These are phyloP conservation scores for Sinocyclocheilus anophthalmus DNA, from an alignment of 2,113 vertebrate genomes.

Conservation along the genomic window DNA sequence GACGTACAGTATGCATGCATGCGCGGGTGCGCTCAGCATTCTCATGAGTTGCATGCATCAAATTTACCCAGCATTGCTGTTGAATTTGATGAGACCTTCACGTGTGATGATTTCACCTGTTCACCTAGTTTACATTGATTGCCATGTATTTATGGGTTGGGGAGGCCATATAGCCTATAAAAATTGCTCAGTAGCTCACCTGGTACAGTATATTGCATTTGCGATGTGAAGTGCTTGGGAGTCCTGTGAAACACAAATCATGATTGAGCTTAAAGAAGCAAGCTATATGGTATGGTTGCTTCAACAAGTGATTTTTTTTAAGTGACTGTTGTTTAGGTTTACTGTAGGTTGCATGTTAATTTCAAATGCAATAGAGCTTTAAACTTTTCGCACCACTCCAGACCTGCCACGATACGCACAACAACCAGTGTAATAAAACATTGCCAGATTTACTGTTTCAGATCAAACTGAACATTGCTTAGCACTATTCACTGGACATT, in stretches of 20 bases:
- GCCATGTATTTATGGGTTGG: not conserved
- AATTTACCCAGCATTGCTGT: not conserved
- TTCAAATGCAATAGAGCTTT: too few relatives aligned
- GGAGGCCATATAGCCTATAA: not conserved
- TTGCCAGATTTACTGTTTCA: too few relatives aligned
- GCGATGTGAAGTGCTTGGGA: not conserved
- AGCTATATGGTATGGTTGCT: too few relatives aligned
- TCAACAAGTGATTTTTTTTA: too few relatives aligned
- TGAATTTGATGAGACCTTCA: not conserved
- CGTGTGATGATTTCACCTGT: not conserved
- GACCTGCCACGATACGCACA: too few relatives aligned
- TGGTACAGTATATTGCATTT: not conserved
- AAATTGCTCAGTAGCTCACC: not conserved
- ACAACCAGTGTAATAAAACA: too few relatives aligned
- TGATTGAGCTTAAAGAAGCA: not conserved
- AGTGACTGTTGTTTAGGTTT: too few relatives aligned
- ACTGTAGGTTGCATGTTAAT: too few relatives aligned
- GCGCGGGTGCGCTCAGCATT: not conserved
- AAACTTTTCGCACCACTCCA: not conserved
- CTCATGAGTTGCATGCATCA: not conserved
- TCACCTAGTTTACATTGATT: not conserved
- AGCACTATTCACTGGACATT: too few relatives aligned
- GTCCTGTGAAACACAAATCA: not conserved
- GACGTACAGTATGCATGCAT: conserved; percentile 15
- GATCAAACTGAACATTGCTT: too few relatives aligned